These are phyloP conservation scores for Corythornis cristatus DNA, from an alignment of 2,113 vertebrate genomes.

Conservation along the genomic window DNA sequence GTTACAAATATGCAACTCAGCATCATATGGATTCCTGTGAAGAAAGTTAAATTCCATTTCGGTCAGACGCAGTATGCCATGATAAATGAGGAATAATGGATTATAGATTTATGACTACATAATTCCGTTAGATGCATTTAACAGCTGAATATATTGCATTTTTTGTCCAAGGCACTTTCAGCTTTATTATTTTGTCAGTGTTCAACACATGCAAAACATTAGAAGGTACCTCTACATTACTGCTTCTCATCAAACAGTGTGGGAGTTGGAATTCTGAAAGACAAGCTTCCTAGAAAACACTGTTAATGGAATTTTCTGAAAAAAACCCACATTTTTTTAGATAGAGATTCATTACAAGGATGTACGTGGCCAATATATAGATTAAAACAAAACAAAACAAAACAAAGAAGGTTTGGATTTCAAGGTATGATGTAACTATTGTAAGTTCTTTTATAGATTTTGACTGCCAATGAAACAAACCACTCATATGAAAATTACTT, in stretches of 20 bases:
- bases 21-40: accelerated
- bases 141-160: not conserved
- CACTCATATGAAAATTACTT: not conserved
- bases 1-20: not conserved
- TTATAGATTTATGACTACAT: not conserved
- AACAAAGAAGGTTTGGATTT: not conserved
- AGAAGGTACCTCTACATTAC: not conserved
- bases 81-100: not conserved
- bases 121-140: not conserved
- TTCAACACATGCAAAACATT: not conserved
- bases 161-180: not conserved
- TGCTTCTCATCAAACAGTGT: not conserved
- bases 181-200: not conserved
- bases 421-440: not conserved
- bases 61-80: not conserved
- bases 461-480: not conserved
- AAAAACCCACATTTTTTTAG: not conserved
- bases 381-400: not conserved
- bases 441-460: not conserved
- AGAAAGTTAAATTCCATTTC: not conserved
- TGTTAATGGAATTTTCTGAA: not conserved
- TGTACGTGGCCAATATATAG: not conserved
- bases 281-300: not conserved
- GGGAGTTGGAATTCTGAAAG: not conserved
- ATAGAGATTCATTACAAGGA: not conserved